phyloP scores from a whole-genome alignment of 2,797 vertebrate genomes.

The Channa striata region DNA sequence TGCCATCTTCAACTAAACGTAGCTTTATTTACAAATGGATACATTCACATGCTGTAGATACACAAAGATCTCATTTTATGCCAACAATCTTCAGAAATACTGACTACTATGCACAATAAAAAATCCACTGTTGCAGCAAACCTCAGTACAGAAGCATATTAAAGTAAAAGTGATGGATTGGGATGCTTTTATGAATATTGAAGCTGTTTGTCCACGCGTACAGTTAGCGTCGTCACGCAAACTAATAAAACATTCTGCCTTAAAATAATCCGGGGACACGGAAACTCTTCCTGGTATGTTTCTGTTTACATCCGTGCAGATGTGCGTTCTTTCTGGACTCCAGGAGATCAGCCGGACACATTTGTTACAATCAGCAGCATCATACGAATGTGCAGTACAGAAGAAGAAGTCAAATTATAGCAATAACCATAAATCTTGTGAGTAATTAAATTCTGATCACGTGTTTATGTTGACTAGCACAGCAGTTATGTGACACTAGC shows the following conservation, averaged over 20 bases:
- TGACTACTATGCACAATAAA: constrained; percentile 31
- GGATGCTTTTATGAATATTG: not conserved
- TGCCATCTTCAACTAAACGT: constrained; percentile 10
- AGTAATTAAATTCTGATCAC: not conserved
- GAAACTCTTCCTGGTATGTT: not conserved
- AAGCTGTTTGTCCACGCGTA: not conserved
- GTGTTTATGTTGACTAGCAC: not conserved
- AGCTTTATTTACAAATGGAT: constrained; percentile 69
- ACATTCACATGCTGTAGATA: not conserved
- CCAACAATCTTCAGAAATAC: constrained; percentile 42
- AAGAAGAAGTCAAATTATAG: not conserved
- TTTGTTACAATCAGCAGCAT: constrained; percentile 20
- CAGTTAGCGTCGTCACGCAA: not conserved
- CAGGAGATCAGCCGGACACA: not conserved
- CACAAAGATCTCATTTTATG: constrained; percentile 38
- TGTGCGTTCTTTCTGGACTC: not conserved
- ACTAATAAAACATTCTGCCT: not conserved
- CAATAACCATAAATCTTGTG: not conserved
- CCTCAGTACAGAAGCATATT: constrained; percentile 18
- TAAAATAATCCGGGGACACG: not conserved
- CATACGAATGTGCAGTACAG: constrained; percentile 28
- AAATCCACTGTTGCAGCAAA: constrained; percentile 6
- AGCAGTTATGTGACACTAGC: constrained; percentile 15
- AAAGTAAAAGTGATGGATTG: constrained; percentile 25
- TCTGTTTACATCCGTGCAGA: not conserved